Evolutionary conservation across 2,888 invertebrate species (phyloP).

Genomic region (Malachius bipustulatus): DNA sequence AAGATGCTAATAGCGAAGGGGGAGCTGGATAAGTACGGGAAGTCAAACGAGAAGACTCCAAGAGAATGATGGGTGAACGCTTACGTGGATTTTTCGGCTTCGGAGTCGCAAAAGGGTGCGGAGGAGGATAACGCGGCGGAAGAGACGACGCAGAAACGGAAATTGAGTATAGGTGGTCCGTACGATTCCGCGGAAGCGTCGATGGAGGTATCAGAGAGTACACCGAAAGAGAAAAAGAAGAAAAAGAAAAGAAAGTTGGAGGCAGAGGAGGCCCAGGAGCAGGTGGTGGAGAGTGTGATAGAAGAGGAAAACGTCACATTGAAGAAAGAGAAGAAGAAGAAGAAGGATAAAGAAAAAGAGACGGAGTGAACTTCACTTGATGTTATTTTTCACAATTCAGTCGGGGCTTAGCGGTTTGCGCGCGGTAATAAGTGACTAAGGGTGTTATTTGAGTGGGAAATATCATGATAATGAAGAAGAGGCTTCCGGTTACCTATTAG

Average conservation of each 20-base stretch:
- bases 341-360: constrained; percentile 48
- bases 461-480: no score
- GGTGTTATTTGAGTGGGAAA: no score
- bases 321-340: constrained; percentile 69
- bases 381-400: no score
- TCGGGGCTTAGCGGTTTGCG: no score
- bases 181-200: no score
- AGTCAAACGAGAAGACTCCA: constrained; percentile 94
- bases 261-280: constrained; percentile 22
- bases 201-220: constrained; percentile 36
- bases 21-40: constrained; percentile 87
- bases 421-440: no score
- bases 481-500: no score
- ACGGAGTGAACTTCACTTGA: constrained; percentile 24
- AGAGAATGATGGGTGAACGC: constrained; percentile 74
- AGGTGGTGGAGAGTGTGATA: constrained; percentile 32
- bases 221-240: constrained; percentile 54
- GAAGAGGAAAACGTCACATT: constrained; percentile 47
- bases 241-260: constrained; percentile 44
- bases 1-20: constrained; percentile 84
- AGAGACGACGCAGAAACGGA: constrained; percentile 25
- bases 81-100: constrained; percentile 50
- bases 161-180: constrained; percentile 22
- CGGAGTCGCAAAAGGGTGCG: background rate
- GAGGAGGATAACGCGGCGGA: constrained; percentile 12